A percentile compares a stretch with the other conserved stretches of the same genome.
phyloP scores from a whole-genome alignment of 2,113 vertebrate species.

The Oplegnathus fasciatus region DNA sequence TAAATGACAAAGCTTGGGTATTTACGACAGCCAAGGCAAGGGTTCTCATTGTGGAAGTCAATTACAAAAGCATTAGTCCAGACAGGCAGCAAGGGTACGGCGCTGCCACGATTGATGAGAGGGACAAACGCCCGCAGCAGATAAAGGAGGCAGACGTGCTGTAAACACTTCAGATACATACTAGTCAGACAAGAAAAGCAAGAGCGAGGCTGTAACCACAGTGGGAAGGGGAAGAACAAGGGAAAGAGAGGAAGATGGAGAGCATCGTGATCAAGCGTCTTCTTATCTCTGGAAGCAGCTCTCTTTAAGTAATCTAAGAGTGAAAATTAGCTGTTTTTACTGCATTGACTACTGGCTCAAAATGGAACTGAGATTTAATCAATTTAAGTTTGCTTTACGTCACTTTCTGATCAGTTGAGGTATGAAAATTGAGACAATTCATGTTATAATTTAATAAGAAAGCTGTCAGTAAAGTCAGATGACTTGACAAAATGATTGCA shows the following conservation, averaged over 20 bases:
- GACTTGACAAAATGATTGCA: background rate
- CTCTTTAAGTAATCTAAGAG: background rate
- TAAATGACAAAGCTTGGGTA: slow-evolving; percentile 35
- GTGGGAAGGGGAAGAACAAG: slow-evolving; percentile 7
- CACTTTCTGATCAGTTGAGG: background rate
- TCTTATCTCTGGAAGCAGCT: slow-evolving; percentile 31
- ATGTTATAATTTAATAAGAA: background rate
- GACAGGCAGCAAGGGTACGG: slow-evolving; percentile 35
- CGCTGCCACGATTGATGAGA: slow-evolving; percentile 35
- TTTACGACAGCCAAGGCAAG: slow-evolving; percentile 13
- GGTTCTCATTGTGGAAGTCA: slow-evolving; percentile 38
- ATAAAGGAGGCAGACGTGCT: slow-evolving; percentile 29
- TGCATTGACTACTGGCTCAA: background rate
- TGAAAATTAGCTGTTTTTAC: background rate
- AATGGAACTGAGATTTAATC: background rate
- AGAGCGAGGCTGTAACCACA: background rate
- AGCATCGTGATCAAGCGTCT: slow-evolving; percentile 1
- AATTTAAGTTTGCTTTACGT: background rate
- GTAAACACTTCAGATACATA: slow-evolving; percentile 50
- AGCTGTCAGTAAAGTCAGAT: slow-evolving; percentile 11
- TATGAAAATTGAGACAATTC: no score
- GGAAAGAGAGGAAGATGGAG: slow-evolving; percentile 10
- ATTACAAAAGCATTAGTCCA: slow-evolving; percentile 62
- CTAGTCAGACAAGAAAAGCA: slow-evolving; percentile 31
- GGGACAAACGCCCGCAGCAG: slow-evolving; percentile 18